These are phyloP conservation scores for Gymnocephalus cernua DNA, from an alignment of 2,113 vertebrate species.

Conservation along the genomic window DNA sequence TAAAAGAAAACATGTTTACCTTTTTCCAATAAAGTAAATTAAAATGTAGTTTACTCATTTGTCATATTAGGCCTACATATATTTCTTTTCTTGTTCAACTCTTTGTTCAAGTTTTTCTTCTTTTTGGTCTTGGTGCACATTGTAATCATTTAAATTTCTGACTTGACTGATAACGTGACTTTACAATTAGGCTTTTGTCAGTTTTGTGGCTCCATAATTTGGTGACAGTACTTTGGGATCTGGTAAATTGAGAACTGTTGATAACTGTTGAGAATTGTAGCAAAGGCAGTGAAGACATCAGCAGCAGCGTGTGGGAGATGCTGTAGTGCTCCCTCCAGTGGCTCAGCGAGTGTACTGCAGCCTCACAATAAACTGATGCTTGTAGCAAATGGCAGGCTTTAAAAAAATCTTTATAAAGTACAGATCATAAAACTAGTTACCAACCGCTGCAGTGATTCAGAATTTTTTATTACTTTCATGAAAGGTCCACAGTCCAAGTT, in stretches of 20 bases:
- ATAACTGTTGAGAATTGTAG: no score
- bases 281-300: background rate
- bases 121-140: background rate
- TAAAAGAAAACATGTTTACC: background rate
- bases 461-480: constrained; percentile 55
- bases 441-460: background rate
- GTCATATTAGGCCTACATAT: background rate
- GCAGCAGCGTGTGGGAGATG: background rate
- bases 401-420: background rate
- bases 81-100: background rate
- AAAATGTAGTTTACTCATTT: background rate
- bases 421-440: background rate
- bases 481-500: constrained; percentile 13
- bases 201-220: background rate
- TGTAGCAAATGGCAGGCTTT: background rate
- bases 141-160: background rate
- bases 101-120: background rate
- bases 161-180: background rate
- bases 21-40: background rate
- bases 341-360: background rate
- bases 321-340: constrained; percentile 35
- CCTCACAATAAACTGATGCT: background rate
- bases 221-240: background rate
- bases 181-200: background rate
- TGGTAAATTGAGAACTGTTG: background rate